These are phyloP conservation scores for Epiblema foenella DNA, from an alignment of 2,888 invertebrate species.

Conservation along the genomic window DNA sequence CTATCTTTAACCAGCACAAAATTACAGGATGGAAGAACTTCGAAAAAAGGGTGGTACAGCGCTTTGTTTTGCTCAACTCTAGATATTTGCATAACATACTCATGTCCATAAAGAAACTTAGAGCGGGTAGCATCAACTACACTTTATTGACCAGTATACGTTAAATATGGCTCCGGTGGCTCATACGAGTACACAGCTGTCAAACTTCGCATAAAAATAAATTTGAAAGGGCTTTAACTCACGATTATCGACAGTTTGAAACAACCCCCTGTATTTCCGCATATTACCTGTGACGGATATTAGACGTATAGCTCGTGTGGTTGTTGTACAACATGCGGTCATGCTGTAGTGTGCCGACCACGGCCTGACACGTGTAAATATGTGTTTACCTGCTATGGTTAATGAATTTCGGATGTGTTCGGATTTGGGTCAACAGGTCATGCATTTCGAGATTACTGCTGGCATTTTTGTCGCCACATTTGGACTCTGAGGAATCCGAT, in stretches of 20 bases:
- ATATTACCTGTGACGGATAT: background rate
- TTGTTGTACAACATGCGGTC: conserved; percentile 22
- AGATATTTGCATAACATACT: background rate
- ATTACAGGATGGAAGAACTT: no score
- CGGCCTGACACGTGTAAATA: conserved; percentile 24
- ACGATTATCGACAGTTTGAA: background rate
- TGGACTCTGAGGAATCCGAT: background rate
- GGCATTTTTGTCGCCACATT: background rate
- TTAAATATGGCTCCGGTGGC: background rate
- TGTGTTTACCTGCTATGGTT: conserved; percentile 29
- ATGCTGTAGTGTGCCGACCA: conserved; percentile 25
- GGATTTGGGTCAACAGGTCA: conserved; percentile 22
- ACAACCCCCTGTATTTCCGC: background rate
- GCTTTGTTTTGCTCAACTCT: no score
- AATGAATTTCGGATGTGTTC: conserved; percentile 24
- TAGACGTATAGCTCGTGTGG: background rate
- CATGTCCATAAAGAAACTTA: background rate
- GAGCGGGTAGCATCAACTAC: background rate
- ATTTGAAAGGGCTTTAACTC: background rate
- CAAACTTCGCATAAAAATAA: background rate
- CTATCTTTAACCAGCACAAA: no score
- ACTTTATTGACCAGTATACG: background rate
- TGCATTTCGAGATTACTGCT: conserved; percentile 4
- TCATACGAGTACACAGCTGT: background rate
- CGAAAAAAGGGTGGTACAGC: no score